These are phyloP conservation scores for Octopus sinensis DNA, from an alignment of 1,140 invertebrate genomes.

Conservation along the genomic window DNA sequence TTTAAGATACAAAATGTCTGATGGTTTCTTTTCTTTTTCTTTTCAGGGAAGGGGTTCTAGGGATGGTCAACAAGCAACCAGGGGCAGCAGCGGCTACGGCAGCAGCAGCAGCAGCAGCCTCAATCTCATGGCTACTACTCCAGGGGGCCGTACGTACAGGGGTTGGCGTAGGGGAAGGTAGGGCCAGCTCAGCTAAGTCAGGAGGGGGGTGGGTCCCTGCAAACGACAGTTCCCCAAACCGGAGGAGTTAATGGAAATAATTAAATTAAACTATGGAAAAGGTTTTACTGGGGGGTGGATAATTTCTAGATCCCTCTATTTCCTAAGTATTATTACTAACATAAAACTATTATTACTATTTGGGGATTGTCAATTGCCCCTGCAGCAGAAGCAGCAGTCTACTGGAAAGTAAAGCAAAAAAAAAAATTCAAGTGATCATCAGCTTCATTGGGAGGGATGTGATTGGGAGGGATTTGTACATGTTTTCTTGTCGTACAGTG, in stretches of 20 bases:
- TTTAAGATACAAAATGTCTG: background rate
- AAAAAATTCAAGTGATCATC: background rate
- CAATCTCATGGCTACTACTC: slow-evolving; percentile 4
- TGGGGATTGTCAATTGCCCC: slow-evolving; percentile 3
- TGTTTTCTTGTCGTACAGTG: slow-evolving; percentile 5
- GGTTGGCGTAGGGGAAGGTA: slow-evolving; percentile 15
- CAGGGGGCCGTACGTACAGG: slow-evolving; percentile 8
- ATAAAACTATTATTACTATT: slow-evolving; percentile 8
- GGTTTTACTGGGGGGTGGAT: background rate
- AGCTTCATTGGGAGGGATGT: slow-evolving; percentile 13
- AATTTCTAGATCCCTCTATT: background rate
- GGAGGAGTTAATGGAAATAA: background rate
- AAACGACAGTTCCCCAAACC: slow-evolving; percentile 7
- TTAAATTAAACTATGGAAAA: no score
- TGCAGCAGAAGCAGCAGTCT: background rate
- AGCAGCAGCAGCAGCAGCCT: background rate
- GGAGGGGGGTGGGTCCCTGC: slow-evolving; percentile 17
- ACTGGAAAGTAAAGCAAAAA: background rate
- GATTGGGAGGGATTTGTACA: slow-evolving; percentile 10
- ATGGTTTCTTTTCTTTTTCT: slow-evolving; percentile 1
- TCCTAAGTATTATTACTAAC: background rate
- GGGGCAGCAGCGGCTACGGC: background rate
- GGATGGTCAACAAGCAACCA: slow-evolving; percentile 11
- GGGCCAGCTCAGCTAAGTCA: slow-evolving; percentile 14
- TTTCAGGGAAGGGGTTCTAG: slow-evolving; percentile 13